Base-by-base conservation (phyloP, 2,797 vertebrate genomes). In the Chaetophractus vellerosus region DNA sequence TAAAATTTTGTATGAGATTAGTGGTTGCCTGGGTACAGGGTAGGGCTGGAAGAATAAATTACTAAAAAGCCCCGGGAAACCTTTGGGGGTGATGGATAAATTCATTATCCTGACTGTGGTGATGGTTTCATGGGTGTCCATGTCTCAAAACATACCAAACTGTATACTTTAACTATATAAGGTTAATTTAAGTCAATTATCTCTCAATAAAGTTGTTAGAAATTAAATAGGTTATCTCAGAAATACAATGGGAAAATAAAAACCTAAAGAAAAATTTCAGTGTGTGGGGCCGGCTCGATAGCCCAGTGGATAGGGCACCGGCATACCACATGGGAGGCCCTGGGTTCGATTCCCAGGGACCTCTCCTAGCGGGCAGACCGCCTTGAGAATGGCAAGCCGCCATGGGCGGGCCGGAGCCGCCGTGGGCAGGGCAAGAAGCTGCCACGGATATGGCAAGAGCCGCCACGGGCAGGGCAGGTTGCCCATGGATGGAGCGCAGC, bases 221-320 rank as follows among this genome's bases (percentile, higher is more conserved):
- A 80, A 76, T 31, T 28, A 74, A 74, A 9, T 9, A 48, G 28
- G 41, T 31, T 48, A 26, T 74, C 41, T 74, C 71, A 48, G 71
- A 87, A 14, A 93, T 28, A 79, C 31, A 93, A 87, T 36, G 33
- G 48, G 59, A 96, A 55, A 80, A 33, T 55, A 92, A 80, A 2
- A 90, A 88, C n/a, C 55, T 81, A 72, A 88, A 2, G n/a, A 80
- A 78, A 96, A 90, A 59, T 50, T 41, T n/a, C n/a, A n/a, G n/a
- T n/a, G n/a, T n/a, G n/a, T n/a, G n/a, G n/a, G n/a, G n/a, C n/a
- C n/a, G n/a, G n/a, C n/a, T n/a, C n/a, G n/a, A n/a, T n/a, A n/a
- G n/a, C n/a, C n/a, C n/a, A n/a, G n/a, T n/a, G n/a, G n/a, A n/a
- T n/a, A n/a, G n/a, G n/a, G n/a, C n/a, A n/a, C n/a, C n/a, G n/a